A percentile compares a stretch with the other conserved stretches of the same genome.
Evolutionary conservation across 2,113 vertebrate genomes (phyloP).

Genomic region (Brachyhypopomus gauderio): DNA sequence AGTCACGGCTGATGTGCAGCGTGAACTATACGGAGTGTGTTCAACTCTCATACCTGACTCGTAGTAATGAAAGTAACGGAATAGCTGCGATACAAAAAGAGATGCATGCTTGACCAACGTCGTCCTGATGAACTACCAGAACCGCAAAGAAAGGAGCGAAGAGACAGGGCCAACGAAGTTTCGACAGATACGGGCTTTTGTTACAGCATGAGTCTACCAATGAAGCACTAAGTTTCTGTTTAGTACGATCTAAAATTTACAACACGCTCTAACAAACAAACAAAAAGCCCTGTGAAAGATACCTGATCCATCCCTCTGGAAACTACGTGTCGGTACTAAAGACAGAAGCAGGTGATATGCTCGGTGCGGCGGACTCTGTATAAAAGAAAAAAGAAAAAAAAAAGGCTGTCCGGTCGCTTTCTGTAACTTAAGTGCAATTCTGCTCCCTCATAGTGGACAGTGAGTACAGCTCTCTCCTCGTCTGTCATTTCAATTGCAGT

Average conservation of each 20-base stretch:
- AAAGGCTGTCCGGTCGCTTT: background rate
- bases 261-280: background rate
- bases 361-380: constrained; percentile 18
- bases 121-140: background rate
- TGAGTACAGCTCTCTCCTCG: constrained; percentile 16
- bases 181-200: background rate
- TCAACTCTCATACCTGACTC: background rate
- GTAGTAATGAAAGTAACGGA: background rate
- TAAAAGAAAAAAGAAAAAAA: background rate
- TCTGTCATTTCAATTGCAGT: constrained; percentile 25
- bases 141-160: background rate
- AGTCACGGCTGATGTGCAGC: background rate
- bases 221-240: constrained; percentile 23
- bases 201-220: background rate
- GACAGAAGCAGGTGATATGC: constrained; percentile 34
- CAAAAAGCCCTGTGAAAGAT: constrained; percentile 2
- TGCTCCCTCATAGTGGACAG: constrained; percentile 28
- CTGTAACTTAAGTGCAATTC: constrained; percentile 48
- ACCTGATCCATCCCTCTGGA: constrained; percentile 1
- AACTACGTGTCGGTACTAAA: constrained; percentile 16
- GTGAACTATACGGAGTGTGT: constrained; percentile 3
- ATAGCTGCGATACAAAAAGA: background rate
- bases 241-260: constrained; percentile 12
- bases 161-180: background rate
- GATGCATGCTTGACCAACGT: background rate